These are phyloP conservation scores for Leptopilina clavipes DNA, from an alignment of 1,140 invertebrate genomes.

Conservation along the genomic window DNA sequence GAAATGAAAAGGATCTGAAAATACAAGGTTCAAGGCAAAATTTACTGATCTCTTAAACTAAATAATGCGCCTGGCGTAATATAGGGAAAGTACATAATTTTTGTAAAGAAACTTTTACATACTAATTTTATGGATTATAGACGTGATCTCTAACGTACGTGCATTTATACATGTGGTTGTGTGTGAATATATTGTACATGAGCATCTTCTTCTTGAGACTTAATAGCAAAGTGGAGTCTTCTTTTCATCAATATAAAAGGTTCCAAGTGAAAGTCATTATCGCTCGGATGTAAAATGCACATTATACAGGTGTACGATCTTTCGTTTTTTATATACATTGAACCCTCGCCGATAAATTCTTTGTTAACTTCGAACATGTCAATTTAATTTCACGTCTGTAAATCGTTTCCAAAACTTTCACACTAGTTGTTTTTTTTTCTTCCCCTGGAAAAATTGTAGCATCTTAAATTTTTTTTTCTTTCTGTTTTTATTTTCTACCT, in stretches of 20 bases:
- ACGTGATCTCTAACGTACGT: neutral
- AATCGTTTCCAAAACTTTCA: neutral
- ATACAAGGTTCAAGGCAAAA: neutral
- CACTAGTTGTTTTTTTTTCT: too few relatives aligned
- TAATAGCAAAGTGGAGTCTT: conserved; percentile 36
- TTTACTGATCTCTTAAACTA: conserved; percentile 1
- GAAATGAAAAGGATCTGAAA: neutral
- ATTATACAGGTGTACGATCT: conserved; percentile 36
- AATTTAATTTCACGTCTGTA: neutral
- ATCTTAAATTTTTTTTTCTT: too few relatives aligned
- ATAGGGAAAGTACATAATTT: conserved; percentile 25
- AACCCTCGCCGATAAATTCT: conserved; percentile 3
- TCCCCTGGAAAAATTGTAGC: too few relatives aligned
- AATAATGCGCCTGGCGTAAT: neutral
- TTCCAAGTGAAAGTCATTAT: conserved; percentile 58
- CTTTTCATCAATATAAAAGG: conserved; percentile 49
- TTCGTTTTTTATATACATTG: conserved; percentile 50
- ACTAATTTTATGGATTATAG: conserved; percentile 9
- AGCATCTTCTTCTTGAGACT: conserved; percentile 16
- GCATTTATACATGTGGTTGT: too few relatives aligned
- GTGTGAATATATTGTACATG: neutral
- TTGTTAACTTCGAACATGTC: conserved; percentile 1
- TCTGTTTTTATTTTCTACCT: too few relatives aligned
- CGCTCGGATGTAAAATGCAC: conserved; percentile 44
- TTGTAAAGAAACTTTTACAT: conserved; percentile 5